Percentiles rank a stretch among this genome's conserved stretches.
These are phyloP conservation scores for Sitobion miscanthi DNA, from an alignment of 1,140 invertebrate genomes.

Conservation along the genomic window DNA sequence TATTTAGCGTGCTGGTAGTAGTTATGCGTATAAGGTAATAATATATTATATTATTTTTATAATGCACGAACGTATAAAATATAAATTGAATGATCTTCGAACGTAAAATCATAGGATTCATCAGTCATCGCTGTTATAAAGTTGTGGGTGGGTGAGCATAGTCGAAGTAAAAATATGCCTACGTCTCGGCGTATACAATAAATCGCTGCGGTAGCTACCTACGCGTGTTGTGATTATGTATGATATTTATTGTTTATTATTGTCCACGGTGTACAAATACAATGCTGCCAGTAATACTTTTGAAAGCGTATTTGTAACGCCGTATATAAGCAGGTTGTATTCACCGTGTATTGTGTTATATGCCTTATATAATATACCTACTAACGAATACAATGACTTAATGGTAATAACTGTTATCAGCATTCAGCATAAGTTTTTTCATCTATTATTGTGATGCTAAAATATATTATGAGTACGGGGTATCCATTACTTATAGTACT, in stretches of 20 bases:
- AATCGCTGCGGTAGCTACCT: background rate
- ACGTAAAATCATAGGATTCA: background rate
- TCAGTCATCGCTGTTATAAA: background rate
- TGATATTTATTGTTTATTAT: constrained; percentile 8
- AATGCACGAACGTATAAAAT: background rate
- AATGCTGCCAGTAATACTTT: background rate
- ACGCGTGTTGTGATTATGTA: background rate
- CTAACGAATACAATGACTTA: background rate
- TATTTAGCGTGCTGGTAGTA: background rate
- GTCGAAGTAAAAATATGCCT: background rate
- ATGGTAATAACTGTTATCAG: background rate
- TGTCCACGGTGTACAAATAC: background rate
- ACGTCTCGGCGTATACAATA: no score
- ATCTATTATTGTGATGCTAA: background rate
- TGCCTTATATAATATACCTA: background rate
- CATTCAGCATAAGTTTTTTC: background rate
- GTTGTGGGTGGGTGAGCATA: background rate
- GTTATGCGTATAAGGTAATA: background rate
- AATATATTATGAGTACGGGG: no score
- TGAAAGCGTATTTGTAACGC: background rate
- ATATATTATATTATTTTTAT: background rate
- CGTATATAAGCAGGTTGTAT: background rate
- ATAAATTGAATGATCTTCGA: background rate
- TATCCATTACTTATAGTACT: no score
- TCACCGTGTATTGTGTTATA: background rate